These are phyloP conservation scores for Enchytraeus crypticus DNA, from an alignment of 2,888 invertebrate genomes.

Conservation along the genomic window DNA sequence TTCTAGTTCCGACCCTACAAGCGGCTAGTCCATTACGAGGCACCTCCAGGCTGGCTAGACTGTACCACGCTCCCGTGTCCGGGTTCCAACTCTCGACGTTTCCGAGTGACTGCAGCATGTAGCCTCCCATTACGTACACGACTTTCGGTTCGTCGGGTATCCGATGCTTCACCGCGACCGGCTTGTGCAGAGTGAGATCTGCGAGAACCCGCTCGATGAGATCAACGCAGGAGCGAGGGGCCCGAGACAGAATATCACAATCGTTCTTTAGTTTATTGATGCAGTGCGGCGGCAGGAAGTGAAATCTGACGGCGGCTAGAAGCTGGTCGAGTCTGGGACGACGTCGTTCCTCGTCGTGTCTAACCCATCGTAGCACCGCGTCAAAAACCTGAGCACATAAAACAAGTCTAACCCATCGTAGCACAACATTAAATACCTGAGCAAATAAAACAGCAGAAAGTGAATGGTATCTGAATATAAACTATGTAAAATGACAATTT, in stretches of 20 bases:
- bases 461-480: no score
- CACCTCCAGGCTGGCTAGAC: slow-evolving; percentile 71
- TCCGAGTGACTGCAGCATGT: slow-evolving; percentile 74
- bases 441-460: no score
- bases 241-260: slow-evolving; percentile 75
- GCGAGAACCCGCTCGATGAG: slow-evolving; percentile 76
- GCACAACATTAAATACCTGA: no score
- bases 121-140: slow-evolving; percentile 85
- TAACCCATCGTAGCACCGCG: slow-evolving; percentile 81
- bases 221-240: slow-evolving; percentile 80
- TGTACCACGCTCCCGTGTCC: slow-evolving; percentile 71
- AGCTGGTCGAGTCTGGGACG: slow-evolving; percentile 79
- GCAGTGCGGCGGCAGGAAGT: slow-evolving; percentile 81
- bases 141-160: slow-evolving; percentile 69
- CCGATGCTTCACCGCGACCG: slow-evolving; percentile 65
- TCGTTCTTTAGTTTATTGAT: slow-evolving; percentile 76
- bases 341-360: slow-evolving; percentile 67
- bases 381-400: no score
- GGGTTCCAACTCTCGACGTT: slow-evolving; percentile 80
- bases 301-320: slow-evolving; percentile 77
- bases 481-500: no score
- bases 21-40: slow-evolving; percentile 66
- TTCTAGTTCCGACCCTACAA: slow-evolving; percentile 55
- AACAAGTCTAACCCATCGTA: no score
- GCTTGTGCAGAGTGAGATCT: slow-evolving; percentile 80